Conservation (phyloP, 2,888 invertebrate species). For the Heliconius ismenius region DNA sequence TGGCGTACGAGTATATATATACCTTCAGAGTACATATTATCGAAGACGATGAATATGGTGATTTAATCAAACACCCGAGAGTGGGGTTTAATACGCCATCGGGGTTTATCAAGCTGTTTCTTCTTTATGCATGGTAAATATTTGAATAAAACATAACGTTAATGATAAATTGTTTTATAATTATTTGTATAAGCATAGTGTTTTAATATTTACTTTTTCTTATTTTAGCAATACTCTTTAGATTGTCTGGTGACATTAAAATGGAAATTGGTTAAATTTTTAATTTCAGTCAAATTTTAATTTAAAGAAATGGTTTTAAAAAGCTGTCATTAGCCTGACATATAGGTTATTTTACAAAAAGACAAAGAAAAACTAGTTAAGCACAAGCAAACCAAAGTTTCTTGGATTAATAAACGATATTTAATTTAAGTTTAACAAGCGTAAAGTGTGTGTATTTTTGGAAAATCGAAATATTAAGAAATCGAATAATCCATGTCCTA, state of each 20-base stretch:
- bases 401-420: no score
- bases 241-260: no score
- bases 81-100: constrained; percentile 16
- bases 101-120: constrained; percentile 15
- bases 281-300: not conserved
- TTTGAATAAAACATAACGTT: constrained; percentile 8
- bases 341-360: no score
- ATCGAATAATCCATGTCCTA: not conserved
- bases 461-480: not conserved
- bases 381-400: no score
- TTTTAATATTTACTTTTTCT: no score
- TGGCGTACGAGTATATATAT: constrained; percentile 1
- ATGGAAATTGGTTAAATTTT: not conserved
- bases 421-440: not conserved
- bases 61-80: constrained; percentile 23
- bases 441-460: no score
- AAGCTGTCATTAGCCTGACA: no score
- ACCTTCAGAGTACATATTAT: constrained; percentile 16
- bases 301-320: no score
- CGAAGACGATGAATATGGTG: constrained; percentile 22
- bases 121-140: not conserved
- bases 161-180: not conserved
- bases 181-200: not conserved
- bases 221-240: no score
- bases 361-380: no score